Evolutionary conservation across 2,113 vertebrate genomes (phyloP), one percentile per base, ranked within the genome.

Genomic region (Alosa alosa): DNA sequence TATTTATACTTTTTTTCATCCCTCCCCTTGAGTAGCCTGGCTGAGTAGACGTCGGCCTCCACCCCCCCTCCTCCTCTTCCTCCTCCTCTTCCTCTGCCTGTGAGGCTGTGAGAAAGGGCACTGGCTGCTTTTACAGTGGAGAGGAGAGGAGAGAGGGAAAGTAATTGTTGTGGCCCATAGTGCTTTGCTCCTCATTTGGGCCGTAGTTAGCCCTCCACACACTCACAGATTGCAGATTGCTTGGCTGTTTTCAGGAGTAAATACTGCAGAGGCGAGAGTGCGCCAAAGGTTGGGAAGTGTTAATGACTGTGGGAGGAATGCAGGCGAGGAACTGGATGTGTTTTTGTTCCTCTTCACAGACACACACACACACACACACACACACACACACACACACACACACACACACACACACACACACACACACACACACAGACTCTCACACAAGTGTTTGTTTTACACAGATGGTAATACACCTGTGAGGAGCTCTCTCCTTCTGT

Each of bases 401-500:
- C n/a, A 64, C 60, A 64, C 60, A 25, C 60, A 64, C 60, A 8
- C 22, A 64, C 60, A n/a, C 18, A 89, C 83, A 87, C 49, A 13
- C 31, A 45, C 5, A n/a, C 31, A 6, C 82, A 31, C 81, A 25
- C 82, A 36, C 82, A 83, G 47, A 41, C 36, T 20, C 82, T 9
- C 84, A 41, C 57, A 81, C 57, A 68, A 44, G 41, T 44, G 41
- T 44, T 44, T 44, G 41, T 44, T 39, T 49, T 49, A 49, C 47
- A 49, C 47, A 49, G 41, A 44, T 44, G 41, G 41, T 44, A 44
- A 44, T 4, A 44, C 41, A 44, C 41, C 41, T 44, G 41, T 1
- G 41, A 44, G 41, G 41, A 44, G 41, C 41, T 44, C 1, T 44
- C 41, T 44, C 41, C 41, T 44, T 44, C 41, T 44, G 41, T 44